Base-by-base conservation (phyloP, 37 sponge, comb jelly and placozoan species). In the Hormiphora californensis region DNA sequence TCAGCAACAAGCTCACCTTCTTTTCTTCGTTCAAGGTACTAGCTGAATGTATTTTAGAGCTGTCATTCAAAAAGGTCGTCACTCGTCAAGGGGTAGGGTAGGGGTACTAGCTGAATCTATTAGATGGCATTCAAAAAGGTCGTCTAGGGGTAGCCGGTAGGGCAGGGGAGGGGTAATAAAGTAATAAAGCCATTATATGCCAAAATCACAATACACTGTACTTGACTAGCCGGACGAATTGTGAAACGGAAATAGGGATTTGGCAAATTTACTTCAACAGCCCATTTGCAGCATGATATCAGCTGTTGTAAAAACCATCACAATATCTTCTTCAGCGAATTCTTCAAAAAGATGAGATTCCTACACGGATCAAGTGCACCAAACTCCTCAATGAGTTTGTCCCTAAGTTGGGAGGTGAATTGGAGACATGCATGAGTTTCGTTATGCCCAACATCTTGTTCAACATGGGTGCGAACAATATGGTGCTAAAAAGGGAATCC, bases 371-470 rank as follows among this genome's bases (percentile, higher is more conserved):
- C 37, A 65, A 65, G 35, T 65, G 67, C 23, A 57, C 67, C 30
- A 65, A 65, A 31, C 67, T 65, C 37, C 12, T 32, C 67, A 36
- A 19, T 19, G 67, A 65, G 5, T 23, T 57, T 5, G 5, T 57
- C 5, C 61, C 61, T 30, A 65, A 65, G 67, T 28, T 65, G 21
- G 67, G 67, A 4, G 37, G 19, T 21, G 67, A 65, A 7, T 36
- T 65, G 67, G 67, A 65, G 38, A 65, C 67, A 3, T 65, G 61
- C 61, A 57, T 57, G 61, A 57, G 61, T 57, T 57, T 57, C 27
- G 61, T 57, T 11, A 32, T 65, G 4, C 67, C 37, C 67, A 65
- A 65, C 30, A 27, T 65, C 9, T 39, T 65, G 17, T 3, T 19
- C 4, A 65, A 65, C 67, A 65, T 65, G 67, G 67, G 38, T 5